phyloP scores from a whole-genome alignment of 2,888 invertebrate species.

The Anodontia alba region DNA sequence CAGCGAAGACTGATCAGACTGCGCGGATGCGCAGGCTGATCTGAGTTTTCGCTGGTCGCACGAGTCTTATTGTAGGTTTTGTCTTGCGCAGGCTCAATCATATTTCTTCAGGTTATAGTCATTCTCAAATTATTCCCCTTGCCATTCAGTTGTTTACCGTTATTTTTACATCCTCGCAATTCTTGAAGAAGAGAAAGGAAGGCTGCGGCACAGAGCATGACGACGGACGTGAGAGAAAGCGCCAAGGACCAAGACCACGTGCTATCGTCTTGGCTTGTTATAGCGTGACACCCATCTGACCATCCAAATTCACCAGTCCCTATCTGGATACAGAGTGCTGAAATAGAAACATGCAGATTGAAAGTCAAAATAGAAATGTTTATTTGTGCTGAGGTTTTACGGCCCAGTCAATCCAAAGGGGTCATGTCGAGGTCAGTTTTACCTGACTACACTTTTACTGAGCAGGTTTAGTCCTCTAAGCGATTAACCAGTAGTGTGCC shows the following conservation, averaged over 20 bases:
- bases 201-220: background rate
- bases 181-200: background rate
- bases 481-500: no score
- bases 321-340: background rate
- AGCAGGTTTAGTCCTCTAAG: no score
- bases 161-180: background rate
- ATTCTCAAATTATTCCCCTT: background rate
- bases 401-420: no score
- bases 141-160: background rate
- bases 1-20: no score
- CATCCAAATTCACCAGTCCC: background rate
- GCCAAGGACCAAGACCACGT: background rate
- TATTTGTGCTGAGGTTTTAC: no score
- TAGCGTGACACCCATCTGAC: background rate
- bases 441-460: no score
- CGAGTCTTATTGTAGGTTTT: no score
- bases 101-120: background rate
- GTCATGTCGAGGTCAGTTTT: no score
- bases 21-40: no score
- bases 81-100: no score
- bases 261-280: background rate
- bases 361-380: no score
- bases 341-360: background rate
- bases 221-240: background rate
- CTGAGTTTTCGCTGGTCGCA: no score